These are phyloP conservation scores for Drosophila nigromelanica DNA, from an alignment of 1,140 invertebrate species.

Conservation along the genomic window DNA sequence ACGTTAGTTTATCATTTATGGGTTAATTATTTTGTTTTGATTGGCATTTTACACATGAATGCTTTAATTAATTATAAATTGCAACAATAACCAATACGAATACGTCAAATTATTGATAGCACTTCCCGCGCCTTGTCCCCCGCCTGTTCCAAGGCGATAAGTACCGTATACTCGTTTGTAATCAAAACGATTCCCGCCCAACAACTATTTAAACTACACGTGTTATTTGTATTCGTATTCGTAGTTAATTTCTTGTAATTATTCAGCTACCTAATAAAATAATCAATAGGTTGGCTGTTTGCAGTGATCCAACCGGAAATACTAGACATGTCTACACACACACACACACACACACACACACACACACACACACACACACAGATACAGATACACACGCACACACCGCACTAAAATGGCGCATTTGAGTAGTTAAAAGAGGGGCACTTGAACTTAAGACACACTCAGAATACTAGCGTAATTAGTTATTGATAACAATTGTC, in stretches of 20 bases:
- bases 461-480: conserved; percentile 34
- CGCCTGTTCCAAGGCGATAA: conserved; percentile 16
- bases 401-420: conserved; percentile 16
- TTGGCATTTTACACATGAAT: conserved; percentile 57
- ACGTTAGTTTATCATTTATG: conserved; percentile 7
- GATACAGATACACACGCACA: background rate
- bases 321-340: too few species aligned
- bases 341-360: conserved; percentile 10
- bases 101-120: conserved; percentile 43
- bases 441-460: conserved; percentile 39
- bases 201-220: conserved; percentile 33
- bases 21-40: conserved; percentile 39
- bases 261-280: conserved; percentile 69
- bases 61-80: conserved; percentile 62
- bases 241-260: conserved; percentile 73
- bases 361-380: too few species aligned
- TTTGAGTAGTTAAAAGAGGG: conserved; percentile 7
- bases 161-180: conserved; percentile 21
- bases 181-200: conserved; percentile 9
- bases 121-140: background rate
- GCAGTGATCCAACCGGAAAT: conserved; percentile 68
- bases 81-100: conserved; percentile 30
- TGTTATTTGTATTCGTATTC: conserved; percentile 34
- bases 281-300: conserved; percentile 55
- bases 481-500: conserved; percentile 30